These are phyloP conservation scores for Brachionus rotundiformis DNA, from an alignment of 1,140 invertebrate species.

Conservation along the genomic window DNA sequence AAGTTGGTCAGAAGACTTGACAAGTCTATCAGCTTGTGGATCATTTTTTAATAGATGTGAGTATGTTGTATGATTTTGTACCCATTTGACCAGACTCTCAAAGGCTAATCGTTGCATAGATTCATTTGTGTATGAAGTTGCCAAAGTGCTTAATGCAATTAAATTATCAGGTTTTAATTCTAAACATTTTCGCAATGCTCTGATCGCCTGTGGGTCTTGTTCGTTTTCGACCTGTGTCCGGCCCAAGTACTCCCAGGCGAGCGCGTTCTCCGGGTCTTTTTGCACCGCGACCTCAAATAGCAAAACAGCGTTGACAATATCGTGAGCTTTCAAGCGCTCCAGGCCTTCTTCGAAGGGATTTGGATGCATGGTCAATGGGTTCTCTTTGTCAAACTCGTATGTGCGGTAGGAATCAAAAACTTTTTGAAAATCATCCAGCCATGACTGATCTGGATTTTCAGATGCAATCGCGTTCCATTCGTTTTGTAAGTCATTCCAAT, in stretches of 20 bases:
- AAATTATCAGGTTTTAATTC: conserved; percentile 78
- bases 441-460: conserved; percentile 55
- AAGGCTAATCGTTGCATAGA: conserved; percentile 68
- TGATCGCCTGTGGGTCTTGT: conserved; percentile 82
- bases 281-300: conserved; percentile 93
- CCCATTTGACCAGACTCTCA: conserved; percentile 72
- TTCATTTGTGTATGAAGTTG: conserved; percentile 94
- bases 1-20: not conserved
- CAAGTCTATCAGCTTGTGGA: conserved; percentile 55
- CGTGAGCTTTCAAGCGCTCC: conserved; percentile 76
- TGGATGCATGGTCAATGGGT: conserved; percentile 76
- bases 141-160: conserved; percentile 81
- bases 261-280: conserved; percentile 74
- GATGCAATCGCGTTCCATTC: conserved; percentile 74
- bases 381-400: conserved; percentile 81
- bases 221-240: conserved; percentile 90
- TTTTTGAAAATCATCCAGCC: conserved; percentile 40
- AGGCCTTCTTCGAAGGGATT: conserved; percentile 84
- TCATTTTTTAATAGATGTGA: conserved; percentile 69
- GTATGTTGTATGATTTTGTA: conserved; percentile 82
- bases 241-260: conserved; percentile 68
- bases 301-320: conserved; percentile 89
- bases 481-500: conserved; percentile 76
- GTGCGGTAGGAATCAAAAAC: conserved; percentile 40
- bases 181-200: conserved; percentile 77